Base-by-base conservation (phyloP, 1,140 invertebrate genomes). In the Copidosoma floridanum region DNA sequence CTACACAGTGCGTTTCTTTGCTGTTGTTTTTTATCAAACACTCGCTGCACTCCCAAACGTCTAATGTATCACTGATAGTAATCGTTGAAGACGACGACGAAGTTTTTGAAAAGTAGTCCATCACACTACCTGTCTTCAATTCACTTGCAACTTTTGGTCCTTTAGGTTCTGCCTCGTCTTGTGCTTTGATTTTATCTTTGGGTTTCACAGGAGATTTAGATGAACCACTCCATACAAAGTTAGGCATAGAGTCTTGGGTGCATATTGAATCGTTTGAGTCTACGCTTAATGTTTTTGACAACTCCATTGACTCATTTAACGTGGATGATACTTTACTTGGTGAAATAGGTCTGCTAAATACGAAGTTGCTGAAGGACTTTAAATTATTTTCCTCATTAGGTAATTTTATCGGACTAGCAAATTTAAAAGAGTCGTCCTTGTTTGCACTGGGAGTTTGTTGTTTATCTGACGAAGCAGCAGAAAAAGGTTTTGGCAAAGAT, bases 41-140 rank as follows among this genome's bases (percentile, higher is more conserved):
- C 48, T 75, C 78, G 11, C 68, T 63, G 68, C 85, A 86, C 69
- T 82, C 79, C 85, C 85, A 86, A 44, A 77, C 76, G 50, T 72
- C 40, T 46, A 38, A 40, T 2, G 23, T 52, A 4, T 65, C 43
- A 57, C 4, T 44, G 41, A 44, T 35, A 1, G 10, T 27, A 2
- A 44, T 12, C 2, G n/a, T 40, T 47, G 10, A 11, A n/a, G n/a
- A n/a, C n/a, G n/a, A n/a, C 10, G 12, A 46, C 44, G 37, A 11
- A 14, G 65, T 61, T 41, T 52, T 56, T 12, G 59, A 55, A 12
- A 67, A 68, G 21, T 66, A 70, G 23, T 82, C 77, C 57, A 74
- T 73, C 3, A 77, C 71, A 65, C 74, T 81, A 32, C 72, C 76
- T 0, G 65, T 59, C 52, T 72, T 74, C 6, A 72, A 54, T 67